Evolutionary conservation across 1,140 invertebrate species (phyloP), one percentile per base, ranked within the genome.

Genomic region (Drosophila pachea): DNA sequence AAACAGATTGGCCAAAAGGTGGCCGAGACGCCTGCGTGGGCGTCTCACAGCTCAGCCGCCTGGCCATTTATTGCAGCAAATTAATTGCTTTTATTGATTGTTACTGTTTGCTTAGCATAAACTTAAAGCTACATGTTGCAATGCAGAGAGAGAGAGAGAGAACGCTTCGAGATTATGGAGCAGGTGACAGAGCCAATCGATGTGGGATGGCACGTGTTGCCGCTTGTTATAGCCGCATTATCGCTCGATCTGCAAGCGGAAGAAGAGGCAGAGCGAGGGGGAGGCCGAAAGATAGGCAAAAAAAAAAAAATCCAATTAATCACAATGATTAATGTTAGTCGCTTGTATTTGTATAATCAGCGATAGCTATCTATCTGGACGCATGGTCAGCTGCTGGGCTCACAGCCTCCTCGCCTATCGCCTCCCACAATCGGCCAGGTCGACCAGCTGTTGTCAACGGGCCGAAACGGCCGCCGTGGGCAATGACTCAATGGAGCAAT

Each of bases 11-110:
- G 22, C 22, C 22, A 22, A 47, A 50, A 40, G 9, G 12, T 12
- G 11, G 54, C 54, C 47, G 0, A 43, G 33, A 4, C 12, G 50
- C 7, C 8, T 6, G 56, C 33, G 64, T 68, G 45, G 56, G 68
- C 42, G 50, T 67, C n/a, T n/a, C n/a, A n/a, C 42, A 42, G 22
- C 22, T 22, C 22, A 22, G 22, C 22, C 22, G 22, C 22, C 22
- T 66, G 31, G 8, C 52, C 48, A 49, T 58, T 58, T 53, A 59
- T 59, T 42, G 54, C 54, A 42, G 32, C 40, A 66, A 67, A 66
- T 67, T 70, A 78, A 78, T 78, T 67, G 71, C 56, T 58, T 66
- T 66, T 71, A 74, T 63, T 74, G 75, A 74, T 70, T 78, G 70
- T 66, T 68, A 38, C 77, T 68, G 68, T 54, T 72, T 64, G 60